phyloP scores from a whole-genome alignment of 2,888 invertebrate species.

The Cloeon dipterum region DNA sequence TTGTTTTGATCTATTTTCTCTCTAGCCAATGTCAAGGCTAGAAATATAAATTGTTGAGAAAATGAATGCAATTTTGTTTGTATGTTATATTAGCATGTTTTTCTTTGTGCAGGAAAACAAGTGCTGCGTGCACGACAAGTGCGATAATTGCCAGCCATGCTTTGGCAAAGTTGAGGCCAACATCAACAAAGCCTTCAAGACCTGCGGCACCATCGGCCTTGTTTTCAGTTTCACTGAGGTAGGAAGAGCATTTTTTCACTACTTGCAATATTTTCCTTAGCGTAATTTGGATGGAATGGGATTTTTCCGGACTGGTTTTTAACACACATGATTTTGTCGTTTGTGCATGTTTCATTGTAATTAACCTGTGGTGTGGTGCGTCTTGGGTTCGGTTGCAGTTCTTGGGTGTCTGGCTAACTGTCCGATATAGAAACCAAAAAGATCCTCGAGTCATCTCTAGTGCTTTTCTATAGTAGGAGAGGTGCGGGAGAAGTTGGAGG shows the following conservation, averaged over 20 bases:
- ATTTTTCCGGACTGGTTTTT: too few relatives aligned
- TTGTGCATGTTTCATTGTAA: too few relatives aligned
- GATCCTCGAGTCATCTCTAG: slow-evolving; percentile 91
- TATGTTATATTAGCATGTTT: slow-evolving; percentile 4
- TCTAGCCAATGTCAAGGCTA: too few relatives aligned
- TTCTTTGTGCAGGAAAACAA: slow-evolving; percentile 19
- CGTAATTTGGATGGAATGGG: too few relatives aligned
- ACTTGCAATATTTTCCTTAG: too few relatives aligned
- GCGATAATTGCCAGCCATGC: slow-evolving; percentile 48
- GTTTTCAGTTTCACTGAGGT: slow-evolving; percentile 98
- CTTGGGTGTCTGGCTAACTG: slow-evolving; percentile 89
- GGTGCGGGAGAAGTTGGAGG: neutral
- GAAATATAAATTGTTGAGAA: too few relatives aligned
- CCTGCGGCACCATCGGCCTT: slow-evolving; percentile 78
- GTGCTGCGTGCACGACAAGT: slow-evolving; percentile 7
- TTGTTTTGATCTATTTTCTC: too few relatives aligned
- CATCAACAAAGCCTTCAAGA: slow-evolving; percentile 68
- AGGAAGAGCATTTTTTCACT: slow-evolving; percentile 18
- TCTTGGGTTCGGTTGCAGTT: slow-evolving; percentile 65
- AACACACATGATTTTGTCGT: too few relatives aligned
- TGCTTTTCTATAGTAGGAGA: slow-evolving; percentile 75
- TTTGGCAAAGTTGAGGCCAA: slow-evolving; percentile 46
- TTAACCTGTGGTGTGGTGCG: too few relatives aligned
- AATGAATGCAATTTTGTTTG: slow-evolving; percentile 1
- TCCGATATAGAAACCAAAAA: slow-evolving; percentile 95